Base-by-base conservation (phyloP, 2,797 vertebrate genomes). In the Rhinogobio ventralis region DNA sequence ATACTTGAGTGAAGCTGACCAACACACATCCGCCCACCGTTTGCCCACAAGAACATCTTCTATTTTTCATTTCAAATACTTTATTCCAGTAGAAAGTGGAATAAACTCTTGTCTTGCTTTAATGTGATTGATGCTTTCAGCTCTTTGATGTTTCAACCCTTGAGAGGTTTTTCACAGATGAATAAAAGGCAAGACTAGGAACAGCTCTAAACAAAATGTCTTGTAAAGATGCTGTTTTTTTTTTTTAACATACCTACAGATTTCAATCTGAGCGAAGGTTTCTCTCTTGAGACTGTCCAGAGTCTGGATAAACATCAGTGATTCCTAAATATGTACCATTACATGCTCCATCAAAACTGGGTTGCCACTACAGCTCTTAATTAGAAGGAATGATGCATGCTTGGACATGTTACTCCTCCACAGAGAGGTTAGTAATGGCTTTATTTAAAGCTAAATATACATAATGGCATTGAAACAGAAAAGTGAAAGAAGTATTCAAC, bases 161-260 rank as follows among this genome's bases (percentile, higher is more conserved):
- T 45, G 55, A 87, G 71, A 77, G 67, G 66, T 73, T 86, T 86
- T 66, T 79, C 57, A 42, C 25, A 62, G 77, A 83, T 69, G 69
- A 79, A 82, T 69, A 87, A 86, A 69, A 81, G 57, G 51, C 45
- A 87, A 77, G 72, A 79, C 81, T 55, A 49, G 81, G 81, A 84
- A 71, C 55, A 15, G 53, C 55, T 46, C 49, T 64, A 64, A 68
- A 68, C 85, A 78, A 78, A 71, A 78, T 60, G 55, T 68, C 62
- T 68, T 30, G 33, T 66, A 39, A 55, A 64, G 28, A 81, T 39
- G 17, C 66, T 81, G 64, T 68, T 49, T 28, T 9, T 42, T 46
- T 78, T 14, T 66, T 9, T 20, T 7, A 64, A 64, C 7, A 15
- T 19, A 64, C 20, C 19, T 25, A 53, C 30, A n/a, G 23, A 83